A percentile compares a stretch with the other conserved stretches of the same genome.
Conservation (phyloP, 2,113 vertebrate species). For the Misgurnus mizolepis region DNA sequence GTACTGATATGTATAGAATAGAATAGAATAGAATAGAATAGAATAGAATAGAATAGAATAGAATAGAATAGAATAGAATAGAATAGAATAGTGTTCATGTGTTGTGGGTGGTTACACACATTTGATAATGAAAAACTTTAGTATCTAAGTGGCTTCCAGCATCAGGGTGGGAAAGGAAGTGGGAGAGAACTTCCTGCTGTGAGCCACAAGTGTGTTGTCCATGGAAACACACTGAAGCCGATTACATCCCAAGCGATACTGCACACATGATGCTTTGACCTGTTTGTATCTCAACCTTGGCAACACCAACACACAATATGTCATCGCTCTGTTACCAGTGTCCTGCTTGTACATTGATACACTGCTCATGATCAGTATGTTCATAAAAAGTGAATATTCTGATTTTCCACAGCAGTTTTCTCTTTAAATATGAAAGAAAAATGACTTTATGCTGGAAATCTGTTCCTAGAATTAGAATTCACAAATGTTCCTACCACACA, state of each 20-base stretch:
- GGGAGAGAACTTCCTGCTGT: constrained; percentile 69
- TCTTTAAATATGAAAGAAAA: no score
- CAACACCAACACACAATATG: constrained; percentile 19
- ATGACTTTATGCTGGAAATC: no score
- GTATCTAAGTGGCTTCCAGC: constrained; percentile 68
- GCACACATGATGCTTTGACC: constrained; percentile 15
- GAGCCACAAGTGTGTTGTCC: constrained; percentile 47
- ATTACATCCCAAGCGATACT: constrained; percentile 28
- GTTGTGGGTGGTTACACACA: neutral
- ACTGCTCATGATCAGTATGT: neutral
- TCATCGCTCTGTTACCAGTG: neutral
- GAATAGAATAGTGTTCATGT: no score
- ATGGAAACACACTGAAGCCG: constrained; percentile 55
- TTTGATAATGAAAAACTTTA: constrained; percentile 38
- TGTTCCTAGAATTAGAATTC: no score
- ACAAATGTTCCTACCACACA: no score
- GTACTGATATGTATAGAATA: no score
- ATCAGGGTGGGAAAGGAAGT: constrained; percentile 66
- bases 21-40: no score
- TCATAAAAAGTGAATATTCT: no score
- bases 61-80: no score
- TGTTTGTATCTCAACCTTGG: constrained; percentile 27
- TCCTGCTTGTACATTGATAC: constrained; percentile 30
- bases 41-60: no score
- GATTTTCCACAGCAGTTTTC: no score